Conservation (phyloP, 2,888 invertebrate genomes). For the Axea sp. region DNA sequence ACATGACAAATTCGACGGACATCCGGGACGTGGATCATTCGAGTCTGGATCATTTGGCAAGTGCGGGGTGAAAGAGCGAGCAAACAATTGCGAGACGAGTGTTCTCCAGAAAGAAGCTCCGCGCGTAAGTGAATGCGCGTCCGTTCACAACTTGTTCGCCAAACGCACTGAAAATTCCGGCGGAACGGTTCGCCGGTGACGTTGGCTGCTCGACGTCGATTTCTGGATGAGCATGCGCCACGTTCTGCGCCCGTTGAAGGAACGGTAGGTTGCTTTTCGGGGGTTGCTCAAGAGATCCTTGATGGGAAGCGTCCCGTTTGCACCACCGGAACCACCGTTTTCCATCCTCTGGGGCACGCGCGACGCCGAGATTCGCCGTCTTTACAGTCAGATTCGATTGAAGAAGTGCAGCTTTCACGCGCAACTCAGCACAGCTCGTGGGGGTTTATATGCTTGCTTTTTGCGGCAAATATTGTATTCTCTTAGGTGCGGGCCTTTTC, state of each 20-base stretch:
- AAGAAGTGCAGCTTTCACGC: slow-evolving; percentile 51
- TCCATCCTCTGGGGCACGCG: slow-evolving; percentile 53
- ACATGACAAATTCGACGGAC: slow-evolving; percentile 13
- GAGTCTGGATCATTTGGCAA: slow-evolving; percentile 11
- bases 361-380: slow-evolving; percentile 52
- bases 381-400: slow-evolving; percentile 50
- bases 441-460: slow-evolving; percentile 13
- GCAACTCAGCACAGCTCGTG: slow-evolving; percentile 32
- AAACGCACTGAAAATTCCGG: slow-evolving; percentile 77
- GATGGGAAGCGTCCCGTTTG: slow-evolving; percentile 55
- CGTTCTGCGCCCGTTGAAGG: slow-evolving; percentile 67
- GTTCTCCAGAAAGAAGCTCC: slow-evolving; percentile 30
- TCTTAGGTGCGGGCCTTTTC: slow-evolving; percentile 1
- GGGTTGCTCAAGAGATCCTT: slow-evolving; percentile 60
- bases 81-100: background rate
- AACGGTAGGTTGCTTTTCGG: slow-evolving; percentile 60
- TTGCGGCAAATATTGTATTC: slow-evolving; percentile 17
- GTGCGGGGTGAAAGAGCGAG: background rate
- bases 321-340: slow-evolving; percentile 50
- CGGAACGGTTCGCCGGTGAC: slow-evolving; percentile 76
- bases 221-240: slow-evolving; percentile 78
- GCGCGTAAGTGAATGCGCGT: slow-evolving; percentile 69
- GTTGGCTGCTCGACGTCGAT: slow-evolving; percentile 71
- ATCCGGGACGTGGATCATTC: slow-evolving; percentile 8
- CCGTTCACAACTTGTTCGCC: slow-evolving; percentile 78